Conservation (phyloP, 2,113 vertebrate genomes). For the Pseudorhombus dupliciocellatus region DNA sequence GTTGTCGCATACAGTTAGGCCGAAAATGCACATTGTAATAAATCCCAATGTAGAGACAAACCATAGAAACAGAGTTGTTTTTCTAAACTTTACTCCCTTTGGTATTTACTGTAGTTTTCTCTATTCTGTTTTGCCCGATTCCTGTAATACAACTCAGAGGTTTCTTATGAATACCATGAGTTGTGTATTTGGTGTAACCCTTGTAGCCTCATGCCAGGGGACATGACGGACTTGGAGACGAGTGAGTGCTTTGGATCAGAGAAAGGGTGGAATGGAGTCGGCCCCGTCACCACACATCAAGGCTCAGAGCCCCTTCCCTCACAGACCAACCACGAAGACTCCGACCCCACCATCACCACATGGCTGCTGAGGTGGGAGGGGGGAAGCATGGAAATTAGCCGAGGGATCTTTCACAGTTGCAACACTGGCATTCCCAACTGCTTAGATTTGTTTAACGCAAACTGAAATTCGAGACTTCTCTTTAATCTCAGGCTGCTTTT, state of each 20-base stretch:
- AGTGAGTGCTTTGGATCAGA: slow-evolving; percentile 61
- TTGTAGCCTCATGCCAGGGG: slow-evolving; percentile 42
- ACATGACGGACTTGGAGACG: slow-evolving; percentile 43
- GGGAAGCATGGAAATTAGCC: slow-evolving; percentile 61
- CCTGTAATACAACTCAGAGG: slow-evolving; percentile 33
- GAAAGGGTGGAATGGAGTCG: slow-evolving; percentile 31
- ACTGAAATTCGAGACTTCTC: slow-evolving; percentile 28
- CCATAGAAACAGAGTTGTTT: slow-evolving; percentile 35
- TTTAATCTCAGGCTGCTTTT: slow-evolving; percentile 5
- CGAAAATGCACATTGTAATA: slow-evolving; percentile 25
- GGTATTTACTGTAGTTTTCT: slow-evolving; percentile 32
- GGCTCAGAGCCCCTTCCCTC: slow-evolving; percentile 54
- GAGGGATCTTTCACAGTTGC: slow-evolving; percentile 54
- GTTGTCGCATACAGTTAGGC: slow-evolving; percentile 34
- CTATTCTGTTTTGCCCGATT: slow-evolving; percentile 32
- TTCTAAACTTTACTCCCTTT: slow-evolving; percentile 21
- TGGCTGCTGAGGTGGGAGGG: slow-evolving; percentile 46
- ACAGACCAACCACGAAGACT: slow-evolving; percentile 71
- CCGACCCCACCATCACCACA: slow-evolving; percentile 53
- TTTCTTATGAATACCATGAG: slow-evolving; percentile 59
- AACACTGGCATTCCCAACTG: slow-evolving; percentile 50
- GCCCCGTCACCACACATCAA: slow-evolving; percentile 57
- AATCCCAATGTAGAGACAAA: slow-evolving; percentile 22
- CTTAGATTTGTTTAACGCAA: slow-evolving; percentile 44
- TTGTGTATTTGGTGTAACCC: slow-evolving; percentile 55